A percentile compares a stretch with the other conserved stretches of the same genome.
Conservation (phyloP, 2,113 vertebrate species). For the Uropsilus gracilis region DNA sequence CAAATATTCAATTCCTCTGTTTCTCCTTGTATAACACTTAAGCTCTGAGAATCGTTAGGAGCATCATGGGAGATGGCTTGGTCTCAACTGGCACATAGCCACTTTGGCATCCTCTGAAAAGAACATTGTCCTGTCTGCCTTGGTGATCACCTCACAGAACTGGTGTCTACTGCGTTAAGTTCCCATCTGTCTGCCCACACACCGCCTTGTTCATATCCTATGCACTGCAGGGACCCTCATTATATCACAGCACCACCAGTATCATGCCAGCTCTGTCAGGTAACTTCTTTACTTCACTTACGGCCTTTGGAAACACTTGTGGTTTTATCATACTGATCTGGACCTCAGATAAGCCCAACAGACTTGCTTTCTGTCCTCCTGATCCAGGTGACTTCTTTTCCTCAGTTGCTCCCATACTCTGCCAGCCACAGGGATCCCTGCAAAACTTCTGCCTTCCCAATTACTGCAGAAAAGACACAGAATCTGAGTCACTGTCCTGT, state of each 20-base stretch:
- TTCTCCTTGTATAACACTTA: background rate
- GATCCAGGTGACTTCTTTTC: background rate
- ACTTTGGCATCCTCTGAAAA: slow-evolving; percentile 12
- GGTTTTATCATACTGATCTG: background rate
- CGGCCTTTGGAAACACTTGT: background rate
- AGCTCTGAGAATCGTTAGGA: background rate
- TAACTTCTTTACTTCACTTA: background rate
- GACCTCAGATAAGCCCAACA: background rate
- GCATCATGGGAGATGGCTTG: background rate
- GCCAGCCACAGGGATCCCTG: background rate
- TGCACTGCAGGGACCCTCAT: background rate
- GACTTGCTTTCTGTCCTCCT: background rate
- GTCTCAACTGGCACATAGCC: background rate
- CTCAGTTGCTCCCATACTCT: background rate
- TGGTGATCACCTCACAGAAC: background rate
- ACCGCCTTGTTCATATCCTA: background rate
- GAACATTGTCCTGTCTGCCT: background rate
- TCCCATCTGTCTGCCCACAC: background rate
- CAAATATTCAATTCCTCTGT: background rate
- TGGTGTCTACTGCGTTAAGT: background rate
- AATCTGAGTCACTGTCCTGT: background rate
- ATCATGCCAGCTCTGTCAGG: background rate
- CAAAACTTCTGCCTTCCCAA: background rate
- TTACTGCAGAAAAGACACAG: background rate
- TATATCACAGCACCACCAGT: rapidly evolving